Evolutionary conservation across 1,140 invertebrate genomes (phyloP), one percentile per base, ranked within the genome.

Genomic region (Drosophila mojavensis): DNA sequence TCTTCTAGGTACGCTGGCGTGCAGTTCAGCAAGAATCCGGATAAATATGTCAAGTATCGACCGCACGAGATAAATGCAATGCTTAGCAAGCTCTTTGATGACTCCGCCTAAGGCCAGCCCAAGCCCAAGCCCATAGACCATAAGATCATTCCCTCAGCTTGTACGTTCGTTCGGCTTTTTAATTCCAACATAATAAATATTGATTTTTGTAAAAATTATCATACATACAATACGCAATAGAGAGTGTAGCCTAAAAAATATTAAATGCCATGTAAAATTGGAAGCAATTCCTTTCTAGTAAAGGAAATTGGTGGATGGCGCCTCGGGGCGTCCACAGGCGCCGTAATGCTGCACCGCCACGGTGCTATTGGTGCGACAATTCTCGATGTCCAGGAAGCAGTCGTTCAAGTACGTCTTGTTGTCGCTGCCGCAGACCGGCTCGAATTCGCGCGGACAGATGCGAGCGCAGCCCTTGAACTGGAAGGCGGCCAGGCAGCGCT

Each of bases 11-110:
- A 96, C 93, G 93, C 94, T 4, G 90, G 92, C 24, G 93, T 96
- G 28, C 94, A 95, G 17, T 99, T 99, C 91, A 97, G 97, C 7
- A 99, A 98, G 93, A 98, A 98, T 93, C 95, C 95, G 1, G 96
- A 97, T 58, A 99, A 99, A 92, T 99, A 99, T 93, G 95, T 99
- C 30, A 98, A 97, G 93, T 98, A 98, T 91, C 95, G 95, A 33
- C 97, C 97, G 7, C 94, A 96, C 75, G 96, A 98, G 93, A 95
- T 98, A 0, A 94, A 95, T 1, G 94, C 94, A 3, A 93, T 96
- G 77, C 95, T 98, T 51, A 96, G 97, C 86, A 95, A 95, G 70
- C 97, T 98, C 77, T 98, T 98, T 93, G 97, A 98, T 94, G 96
- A 96, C 62, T 92, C 91, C 26, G 91, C 91, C 45, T 92, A 91